Evolutionary conservation across 2,797 vertebrate species (phyloP), one percentile per base, ranked within the genome.

Genomic region (Lagocephalus sceleratus): DNA sequence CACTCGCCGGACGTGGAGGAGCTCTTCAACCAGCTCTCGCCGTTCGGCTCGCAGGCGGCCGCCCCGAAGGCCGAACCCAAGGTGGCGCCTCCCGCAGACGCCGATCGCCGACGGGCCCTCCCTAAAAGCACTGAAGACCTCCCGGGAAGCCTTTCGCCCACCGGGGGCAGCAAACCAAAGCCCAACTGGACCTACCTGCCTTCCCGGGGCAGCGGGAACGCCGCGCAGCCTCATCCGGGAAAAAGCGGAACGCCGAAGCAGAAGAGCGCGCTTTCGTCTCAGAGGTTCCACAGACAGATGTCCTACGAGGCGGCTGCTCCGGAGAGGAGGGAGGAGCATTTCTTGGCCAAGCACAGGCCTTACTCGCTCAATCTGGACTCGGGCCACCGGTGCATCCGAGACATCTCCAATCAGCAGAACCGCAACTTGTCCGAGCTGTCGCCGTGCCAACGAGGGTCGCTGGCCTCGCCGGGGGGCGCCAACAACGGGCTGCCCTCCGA

Each of bases 361-460:
- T 95, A 88, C 1, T 98, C 97, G 9, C 94, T 99, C 12, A 98
- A 94, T 71, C 73, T 98, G 62, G 95, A 97, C 68, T 86, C 93
- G 55, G 89, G 87, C 5, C 73, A 81, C 17, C 79, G 87, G 2
- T 88, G 78, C 72, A 90, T 91, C 66, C 63, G 90, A 75, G 91
- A 91, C 61, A 91, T 90, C 75, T 91, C 90, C 7, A 90, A 90
- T 61, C 87, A 87, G 53, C 88, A 89, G 26, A 85, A 81, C 45
- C 49, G 48, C 3, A 79, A 84, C 17, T 74, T 75, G 0, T 40
- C 79, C 6, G 87, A 89, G 57, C 71, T 80, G 17, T 68, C 68
- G 6, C 70, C 74, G 0, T 39, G 60, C 50, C 78, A 73, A 26
- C 74, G 76, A 41, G 86, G 76, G 12, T 60, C 69, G 8, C 50